phyloP scores from a whole-genome alignment of 2,797 vertebrate genomes.

The Nyctibius grandis region DNA sequence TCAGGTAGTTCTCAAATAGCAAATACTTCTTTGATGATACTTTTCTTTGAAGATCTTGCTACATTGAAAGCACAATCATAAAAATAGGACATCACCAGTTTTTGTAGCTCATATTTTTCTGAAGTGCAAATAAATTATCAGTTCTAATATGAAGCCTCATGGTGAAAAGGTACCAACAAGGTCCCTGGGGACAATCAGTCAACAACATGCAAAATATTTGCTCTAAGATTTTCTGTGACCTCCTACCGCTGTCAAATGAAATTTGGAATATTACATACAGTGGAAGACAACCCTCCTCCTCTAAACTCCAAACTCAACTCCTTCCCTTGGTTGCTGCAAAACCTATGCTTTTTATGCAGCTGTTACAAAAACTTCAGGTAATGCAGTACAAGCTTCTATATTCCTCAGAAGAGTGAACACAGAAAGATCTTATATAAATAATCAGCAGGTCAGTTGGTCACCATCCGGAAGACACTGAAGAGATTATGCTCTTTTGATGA shows the following conservation, averaged over 20 bases:
- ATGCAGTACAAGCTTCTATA: neutral
- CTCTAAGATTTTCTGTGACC: neutral
- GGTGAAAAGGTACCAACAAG: neutral
- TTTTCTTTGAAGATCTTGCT: neutral
- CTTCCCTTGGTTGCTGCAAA: neutral
- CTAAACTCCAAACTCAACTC: neutral
- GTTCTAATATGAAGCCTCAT: neutral
- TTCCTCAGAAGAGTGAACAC: neutral
- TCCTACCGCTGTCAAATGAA: neutral
- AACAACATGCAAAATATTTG: neutral
- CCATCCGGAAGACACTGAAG: neutral
- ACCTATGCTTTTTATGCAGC: neutral
- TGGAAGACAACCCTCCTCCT: neutral
- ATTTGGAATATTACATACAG: neutral
- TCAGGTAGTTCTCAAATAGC: neutral
- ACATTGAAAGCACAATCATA: neutral
- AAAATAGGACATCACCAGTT: neutral
- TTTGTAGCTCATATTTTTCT: neutral
- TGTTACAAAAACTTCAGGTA: neutral
- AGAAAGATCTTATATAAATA: neutral
- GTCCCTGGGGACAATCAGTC: neutral
- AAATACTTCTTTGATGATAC: neutral
- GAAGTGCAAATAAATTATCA: neutral
- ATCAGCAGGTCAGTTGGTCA: neutral
- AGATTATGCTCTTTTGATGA: neutral